Base-by-base conservation (phyloP, 2,113 vertebrate species). In the Cettia cetti region DNA sequence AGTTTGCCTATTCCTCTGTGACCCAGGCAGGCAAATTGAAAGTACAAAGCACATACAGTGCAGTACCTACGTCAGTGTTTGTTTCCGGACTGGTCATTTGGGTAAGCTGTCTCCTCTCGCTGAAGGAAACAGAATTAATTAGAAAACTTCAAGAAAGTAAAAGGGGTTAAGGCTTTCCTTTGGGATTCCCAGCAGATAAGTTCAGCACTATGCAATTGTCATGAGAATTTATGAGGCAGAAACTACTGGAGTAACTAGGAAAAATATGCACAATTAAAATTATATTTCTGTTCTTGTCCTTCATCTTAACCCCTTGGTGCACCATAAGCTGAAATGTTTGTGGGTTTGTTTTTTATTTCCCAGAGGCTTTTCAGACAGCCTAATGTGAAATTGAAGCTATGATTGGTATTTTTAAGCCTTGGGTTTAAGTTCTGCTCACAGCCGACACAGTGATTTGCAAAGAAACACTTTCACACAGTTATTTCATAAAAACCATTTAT, bases 161-260 rank as follows among this genome's bases (percentile, higher is more conserved):
- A 95, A 95, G 93, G 93, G 91, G 94, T 97, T 97, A 95, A 96
- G 71, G 28, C n/a, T 90, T 78, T 44, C 85, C 60, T 92, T 74
- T 60, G 63, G 82, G 59, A 83, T 93, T 90, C 68, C 70, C 76
- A 82, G 75, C 82, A 76, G 60, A 85, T 37, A 90, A 66, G 56
- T 88, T 94, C 75, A 83, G 85, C 59, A 63, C 71, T 92, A 91
- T 74, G 54, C 71, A 94, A 95, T 56, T 94, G 75, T 88, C 82
- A 75, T 78, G 92, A 95, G 92, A 91, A 95, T 94, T 91, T 66
- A 80, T 70, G 63, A 95, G 54, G 50, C 40, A 77, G 45, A 92
- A 91, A 2, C 22, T 90, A 33, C 79, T 42, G 35, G 54, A 79
- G 44, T 70, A 83, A 75, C 68, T 57, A 80, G 63, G 27, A 77